A percentile compares a stretch with the other conserved stretches of the same genome.
These are phyloP conservation scores for Conomelus anceps DNA, from an alignment of 2,888 invertebrate genomes.

Conservation along the genomic window DNA sequence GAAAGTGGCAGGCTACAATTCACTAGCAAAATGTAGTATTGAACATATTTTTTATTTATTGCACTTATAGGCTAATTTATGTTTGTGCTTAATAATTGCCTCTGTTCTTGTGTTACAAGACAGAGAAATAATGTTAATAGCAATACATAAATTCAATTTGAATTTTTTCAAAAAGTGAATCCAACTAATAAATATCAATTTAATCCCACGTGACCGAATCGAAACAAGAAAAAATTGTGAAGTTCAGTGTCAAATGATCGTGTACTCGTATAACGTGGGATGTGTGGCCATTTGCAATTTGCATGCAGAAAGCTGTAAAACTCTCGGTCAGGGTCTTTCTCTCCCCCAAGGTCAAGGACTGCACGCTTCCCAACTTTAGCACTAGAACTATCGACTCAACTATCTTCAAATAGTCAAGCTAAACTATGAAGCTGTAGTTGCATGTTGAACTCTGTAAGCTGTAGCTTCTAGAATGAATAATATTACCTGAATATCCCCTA, in stretches of 20 bases:
- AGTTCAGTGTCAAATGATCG: neutral
- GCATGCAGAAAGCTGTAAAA: neutral
- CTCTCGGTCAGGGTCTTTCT: neutral
- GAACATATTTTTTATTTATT: too few relatives aligned
- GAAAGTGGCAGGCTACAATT: too few relatives aligned
- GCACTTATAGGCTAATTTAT: too few relatives aligned
- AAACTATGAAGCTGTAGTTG: too few relatives aligned
- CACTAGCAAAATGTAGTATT: too few relatives aligned
- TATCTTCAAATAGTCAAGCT: neutral
- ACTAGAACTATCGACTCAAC: neutral
- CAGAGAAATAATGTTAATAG: too few relatives aligned
- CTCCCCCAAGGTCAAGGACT: neutral
- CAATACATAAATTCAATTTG: too few relatives aligned
- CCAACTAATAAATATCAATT: neutral
- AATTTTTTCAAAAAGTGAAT: slow-evolving; percentile 41
- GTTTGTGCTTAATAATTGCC: too few relatives aligned
- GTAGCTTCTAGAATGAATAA: too few relatives aligned
- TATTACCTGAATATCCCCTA: too few relatives aligned
- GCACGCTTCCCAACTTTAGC: neutral
- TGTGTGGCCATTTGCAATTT: neutral
- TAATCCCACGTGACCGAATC: neutral
- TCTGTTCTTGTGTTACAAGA: too few relatives aligned
- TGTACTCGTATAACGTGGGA: neutral
- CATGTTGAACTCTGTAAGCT: neutral
- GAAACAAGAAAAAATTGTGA: neutral